These are phyloP conservation scores for Protonibea diacanthus DNA, from an alignment of 2,797 vertebrate genomes.

Conservation along the genomic window DNA sequence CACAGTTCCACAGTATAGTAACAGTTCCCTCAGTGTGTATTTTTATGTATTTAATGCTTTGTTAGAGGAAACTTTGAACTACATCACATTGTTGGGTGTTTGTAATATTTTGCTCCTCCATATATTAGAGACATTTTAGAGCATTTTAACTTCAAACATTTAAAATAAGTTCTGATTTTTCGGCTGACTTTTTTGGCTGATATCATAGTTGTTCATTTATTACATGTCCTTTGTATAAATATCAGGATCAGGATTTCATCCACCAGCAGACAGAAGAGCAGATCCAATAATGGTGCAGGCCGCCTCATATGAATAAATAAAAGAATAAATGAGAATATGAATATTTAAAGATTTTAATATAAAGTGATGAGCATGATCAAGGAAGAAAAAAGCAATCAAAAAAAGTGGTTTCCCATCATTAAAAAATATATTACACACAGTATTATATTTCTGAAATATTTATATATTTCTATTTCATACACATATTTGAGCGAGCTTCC, in stretches of 20 bases:
- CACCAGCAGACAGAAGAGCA: neutral
- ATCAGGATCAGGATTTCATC: constrained; percentile 15
- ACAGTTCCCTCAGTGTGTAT: neutral
- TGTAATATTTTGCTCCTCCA: neutral
- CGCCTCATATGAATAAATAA: constrained; percentile 3
- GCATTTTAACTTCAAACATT: neutral
- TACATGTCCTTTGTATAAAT: constrained; percentile 22
- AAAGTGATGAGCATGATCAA: neutral
- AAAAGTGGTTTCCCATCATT: neutral
- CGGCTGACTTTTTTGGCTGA: neutral
- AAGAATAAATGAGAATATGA: constrained; percentile 30
- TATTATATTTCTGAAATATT: neutral
- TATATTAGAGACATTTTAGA: neutral
- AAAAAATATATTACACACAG: neutral
- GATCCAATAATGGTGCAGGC: neutral
- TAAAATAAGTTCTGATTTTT: neutral
- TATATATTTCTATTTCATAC: neutral
- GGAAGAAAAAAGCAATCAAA: neutral
- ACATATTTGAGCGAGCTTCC: neutral
- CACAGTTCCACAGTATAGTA: no score
- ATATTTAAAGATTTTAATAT: constrained; percentile 34
- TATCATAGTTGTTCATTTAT: constrained; percentile 1
- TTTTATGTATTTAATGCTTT: neutral
- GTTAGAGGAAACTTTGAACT: neutral
- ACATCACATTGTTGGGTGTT: neutral